phyloP scores from a whole-genome alignment of 2,113 vertebrate species.

The Rhagologus leucostigma region DNA sequence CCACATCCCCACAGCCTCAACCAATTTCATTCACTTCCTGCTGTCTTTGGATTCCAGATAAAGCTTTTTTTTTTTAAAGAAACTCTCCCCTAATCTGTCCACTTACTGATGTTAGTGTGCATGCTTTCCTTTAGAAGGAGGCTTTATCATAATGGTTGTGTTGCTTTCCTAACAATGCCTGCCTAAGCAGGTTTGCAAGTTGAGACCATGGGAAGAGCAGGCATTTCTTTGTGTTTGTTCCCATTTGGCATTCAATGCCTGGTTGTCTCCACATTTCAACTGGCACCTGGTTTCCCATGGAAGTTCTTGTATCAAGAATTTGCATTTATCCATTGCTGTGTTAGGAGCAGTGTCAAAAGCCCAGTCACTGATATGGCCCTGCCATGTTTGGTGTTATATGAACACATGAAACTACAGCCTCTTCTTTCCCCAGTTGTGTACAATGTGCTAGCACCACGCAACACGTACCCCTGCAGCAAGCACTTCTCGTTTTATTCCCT shows the following conservation, averaged over 20 bases:
- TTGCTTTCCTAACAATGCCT: not conserved
- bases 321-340: not conserved
- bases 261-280: not conserved
- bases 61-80: not conserved
- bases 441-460: not conserved
- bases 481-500: not conserved
- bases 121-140: not conserved
- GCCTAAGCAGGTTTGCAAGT: not conserved
- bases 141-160: not conserved
- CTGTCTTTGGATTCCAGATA: slow-evolving; percentile 40
- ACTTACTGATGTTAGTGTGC: not conserved
- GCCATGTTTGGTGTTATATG: not conserved
- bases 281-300: not conserved
- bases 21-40: slow-evolving; percentile 52
- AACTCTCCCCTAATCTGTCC: not conserved
- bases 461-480: not conserved
- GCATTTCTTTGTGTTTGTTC: not conserved
- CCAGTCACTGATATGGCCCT: not conserved
- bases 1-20: slow-evolving; percentile 47
- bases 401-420: not conserved
- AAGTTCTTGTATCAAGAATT: not conserved
- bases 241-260: not conserved
- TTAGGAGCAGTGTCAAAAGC: not conserved
- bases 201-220: not conserved
- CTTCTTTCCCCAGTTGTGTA: not conserved